A percentile compares a stretch with the other conserved stretches of the same genome.
Conservation (phyloP, 1,140 invertebrate species). For the Aphelenchoides besseyi region DNA sequence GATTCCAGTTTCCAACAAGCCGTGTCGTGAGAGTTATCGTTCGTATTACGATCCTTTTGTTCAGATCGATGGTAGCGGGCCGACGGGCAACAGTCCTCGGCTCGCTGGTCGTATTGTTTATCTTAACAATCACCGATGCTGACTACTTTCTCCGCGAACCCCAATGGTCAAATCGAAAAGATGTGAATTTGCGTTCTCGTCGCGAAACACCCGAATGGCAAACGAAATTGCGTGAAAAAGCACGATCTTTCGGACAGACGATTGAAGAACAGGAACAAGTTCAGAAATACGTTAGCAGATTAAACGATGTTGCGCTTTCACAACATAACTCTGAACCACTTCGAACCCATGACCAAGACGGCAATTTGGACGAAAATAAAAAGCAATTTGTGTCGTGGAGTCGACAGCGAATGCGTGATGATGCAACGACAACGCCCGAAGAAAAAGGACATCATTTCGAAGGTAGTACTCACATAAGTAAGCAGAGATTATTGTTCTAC, state of each 20-base stretch:
- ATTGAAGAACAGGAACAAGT: constrained; percentile 22
- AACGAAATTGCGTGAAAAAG: not conserved
- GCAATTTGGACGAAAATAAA: not conserved
- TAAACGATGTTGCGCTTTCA: constrained; percentile 15
- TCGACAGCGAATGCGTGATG: not conserved
- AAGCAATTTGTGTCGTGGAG: constrained; percentile 27
- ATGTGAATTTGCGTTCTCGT: not conserved
- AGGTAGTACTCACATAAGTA: constrained; percentile 37
- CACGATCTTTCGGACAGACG: constrained; percentile 22
- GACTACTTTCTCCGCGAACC: constrained; percentile 24
- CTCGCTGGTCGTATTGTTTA: constrained; percentile 6
- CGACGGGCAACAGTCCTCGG: not conserved
- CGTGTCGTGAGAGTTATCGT: no score
- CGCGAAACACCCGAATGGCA: constrained; percentile 25
- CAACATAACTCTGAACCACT: not conserved
- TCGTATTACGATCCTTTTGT: no score
- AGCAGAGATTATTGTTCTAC: constrained; percentile 20
- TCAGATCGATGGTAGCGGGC: not conserved
- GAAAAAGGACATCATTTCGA: constrained; percentile 57
- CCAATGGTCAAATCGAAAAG: not conserved
- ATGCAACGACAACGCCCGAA: constrained; percentile 47
- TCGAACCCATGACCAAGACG: not conserved
- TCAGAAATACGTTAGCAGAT: constrained; percentile 19
- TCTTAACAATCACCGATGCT: not conserved
- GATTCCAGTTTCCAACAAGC: no score